phyloP scores from a whole-genome alignment of 2,113 vertebrate species.

The Gymnogyps californianus region DNA sequence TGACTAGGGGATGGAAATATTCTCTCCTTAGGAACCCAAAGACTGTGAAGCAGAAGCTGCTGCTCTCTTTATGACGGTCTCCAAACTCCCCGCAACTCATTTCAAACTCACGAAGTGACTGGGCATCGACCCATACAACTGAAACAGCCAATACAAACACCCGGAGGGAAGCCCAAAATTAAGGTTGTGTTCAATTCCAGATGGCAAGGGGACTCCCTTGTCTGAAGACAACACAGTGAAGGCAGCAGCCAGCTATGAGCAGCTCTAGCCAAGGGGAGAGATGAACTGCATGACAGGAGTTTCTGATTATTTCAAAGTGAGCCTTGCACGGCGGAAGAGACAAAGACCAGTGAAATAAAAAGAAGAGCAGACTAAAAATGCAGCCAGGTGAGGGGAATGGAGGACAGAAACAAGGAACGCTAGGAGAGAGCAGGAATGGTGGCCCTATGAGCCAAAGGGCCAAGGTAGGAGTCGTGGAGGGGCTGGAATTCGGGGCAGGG shows the following conservation, averaged over 20 bases:
- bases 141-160: not conserved
- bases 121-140: not conserved
- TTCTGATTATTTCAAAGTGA: not conserved
- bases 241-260: not conserved
- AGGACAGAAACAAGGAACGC: not conserved
- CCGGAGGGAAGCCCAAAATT: not conserved
- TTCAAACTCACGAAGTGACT: not conserved
- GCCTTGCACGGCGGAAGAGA: not conserved
- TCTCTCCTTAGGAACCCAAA: not conserved
- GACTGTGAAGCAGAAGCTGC: not conserved
- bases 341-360: not conserved
- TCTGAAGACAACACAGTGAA: not conserved
- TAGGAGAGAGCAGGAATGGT: not conserved
- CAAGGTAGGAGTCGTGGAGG: not conserved
- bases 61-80: not conserved
- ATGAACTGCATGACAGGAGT: not conserved
- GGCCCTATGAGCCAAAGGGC: not conserved
- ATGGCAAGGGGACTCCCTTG: not conserved
- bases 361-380: not conserved
- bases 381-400: not conserved
- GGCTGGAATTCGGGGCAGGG: not conserved
- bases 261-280: not conserved
- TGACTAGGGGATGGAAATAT: not conserved
- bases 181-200: not conserved
- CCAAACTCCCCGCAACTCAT: not conserved